Evolutionary conservation across 2,797 vertebrate genomes (phyloP).

Genomic region (Denticeps clupeoides): DNA sequence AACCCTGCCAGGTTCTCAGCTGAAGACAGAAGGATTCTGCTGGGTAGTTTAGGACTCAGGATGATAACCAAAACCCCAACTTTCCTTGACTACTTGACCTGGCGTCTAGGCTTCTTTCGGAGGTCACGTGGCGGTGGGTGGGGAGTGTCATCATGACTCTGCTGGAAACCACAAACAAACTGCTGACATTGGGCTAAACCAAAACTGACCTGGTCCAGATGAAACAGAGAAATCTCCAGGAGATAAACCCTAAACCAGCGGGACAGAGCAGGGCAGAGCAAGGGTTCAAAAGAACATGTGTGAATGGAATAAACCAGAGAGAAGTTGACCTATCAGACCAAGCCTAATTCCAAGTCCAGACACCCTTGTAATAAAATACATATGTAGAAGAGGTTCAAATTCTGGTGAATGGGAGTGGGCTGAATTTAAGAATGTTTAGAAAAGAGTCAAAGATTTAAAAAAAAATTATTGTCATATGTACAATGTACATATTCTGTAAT

Average conservation of each 20-base stretch:
- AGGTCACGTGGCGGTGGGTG: slow-evolving; percentile 5
- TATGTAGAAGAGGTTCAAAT: too few species aligned
- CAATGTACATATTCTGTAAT: too few species aligned
- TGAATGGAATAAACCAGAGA: background rate
- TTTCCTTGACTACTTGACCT: slow-evolving; percentile 8
- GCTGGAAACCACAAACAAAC: slow-evolving; percentile 27
- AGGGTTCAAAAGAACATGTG: background rate
- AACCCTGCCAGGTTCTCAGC: slow-evolving; percentile 6
- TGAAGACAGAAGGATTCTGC: slow-evolving; percentile 8
- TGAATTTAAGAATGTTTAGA: too few species aligned
- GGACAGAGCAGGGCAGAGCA: background rate
- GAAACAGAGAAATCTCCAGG: slow-evolving; percentile 7
- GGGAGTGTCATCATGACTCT: slow-evolving; percentile 26
- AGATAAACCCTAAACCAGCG: slow-evolving; percentile 18
- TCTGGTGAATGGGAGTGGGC: too few species aligned
- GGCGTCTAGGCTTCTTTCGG: slow-evolving; percentile 15
- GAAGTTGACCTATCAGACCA: too few species aligned
- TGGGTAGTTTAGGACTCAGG: slow-evolving; percentile 8
- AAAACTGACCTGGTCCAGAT: slow-evolving; percentile 19
- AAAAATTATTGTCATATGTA: too few species aligned
- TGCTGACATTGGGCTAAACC: slow-evolving; percentile 17
- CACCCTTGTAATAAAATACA: too few species aligned
- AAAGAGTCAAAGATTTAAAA: too few species aligned
- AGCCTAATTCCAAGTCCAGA: too few species aligned
- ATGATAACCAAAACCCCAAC: background rate